Percentiles rank a stretch among this genome's conserved stretches.
These are phyloP conservation scores for Merodon equestris DNA, from an alignment of 2,888 invertebrate species.

Conservation along the genomic window DNA sequence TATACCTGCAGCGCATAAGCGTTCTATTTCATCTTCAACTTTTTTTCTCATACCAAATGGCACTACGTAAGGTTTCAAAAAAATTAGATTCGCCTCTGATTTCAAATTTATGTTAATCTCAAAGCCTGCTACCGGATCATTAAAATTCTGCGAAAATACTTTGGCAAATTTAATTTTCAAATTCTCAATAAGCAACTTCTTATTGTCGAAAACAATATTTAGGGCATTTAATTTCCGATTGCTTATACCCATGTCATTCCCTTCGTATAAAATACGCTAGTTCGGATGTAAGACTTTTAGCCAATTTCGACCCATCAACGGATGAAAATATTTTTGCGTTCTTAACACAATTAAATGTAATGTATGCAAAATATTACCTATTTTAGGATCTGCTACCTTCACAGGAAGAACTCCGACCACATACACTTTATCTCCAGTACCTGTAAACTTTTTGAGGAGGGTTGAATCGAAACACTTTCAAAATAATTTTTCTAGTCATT, in stretches of 20 bases:
- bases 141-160: background rate
- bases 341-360: constrained; percentile 4
- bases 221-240: too few relatives aligned
- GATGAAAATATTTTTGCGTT: constrained; percentile 6
- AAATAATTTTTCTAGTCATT: constrained; percentile 8
- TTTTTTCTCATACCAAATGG: constrained; percentile 56
- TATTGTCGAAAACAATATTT: too few relatives aligned
- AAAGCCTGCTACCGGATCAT: background rate
- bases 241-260: too few relatives aligned
- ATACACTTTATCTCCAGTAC: constrained; percentile 3
- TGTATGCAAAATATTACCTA: too few relatives aligned
- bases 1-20: constrained; percentile 5
- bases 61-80: constrained; percentile 59
- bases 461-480: background rate
- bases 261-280: too few relatives aligned
- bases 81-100: constrained; percentile 14
- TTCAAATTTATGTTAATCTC: background rate
- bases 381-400: background rate
- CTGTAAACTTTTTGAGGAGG: background rate
- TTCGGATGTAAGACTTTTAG: too few relatives aligned
- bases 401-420: constrained; percentile 6
- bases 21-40: constrained; percentile 56
- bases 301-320: constrained; percentile 4
- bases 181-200: background rate
- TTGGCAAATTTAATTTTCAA: background rate